Base-by-base conservation (phyloP, 2,888 invertebrate genomes). In the Bellardia bayeri region DNA sequence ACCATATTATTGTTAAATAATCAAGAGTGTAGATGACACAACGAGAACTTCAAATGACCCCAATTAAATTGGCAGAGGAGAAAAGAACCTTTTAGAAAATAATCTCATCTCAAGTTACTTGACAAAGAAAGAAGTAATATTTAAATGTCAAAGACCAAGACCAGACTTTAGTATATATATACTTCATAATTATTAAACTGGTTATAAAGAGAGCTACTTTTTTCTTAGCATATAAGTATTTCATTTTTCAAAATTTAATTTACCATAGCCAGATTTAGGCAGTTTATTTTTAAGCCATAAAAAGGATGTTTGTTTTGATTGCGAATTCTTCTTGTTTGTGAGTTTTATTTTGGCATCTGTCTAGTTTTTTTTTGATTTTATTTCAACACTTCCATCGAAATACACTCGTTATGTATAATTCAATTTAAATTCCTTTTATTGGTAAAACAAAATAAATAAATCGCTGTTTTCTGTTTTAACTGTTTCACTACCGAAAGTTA, bases 351-450 rank as follows among this genome's bases (percentile, higher is more conserved):
- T 81, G 85, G 85, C 81, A 85, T 71, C 30, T 63, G 40, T 64
- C 9, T 40, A 49, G 37, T 56, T 75, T 81, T 40, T 40, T 71
- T 75, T 40, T 4, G 9, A 69, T 66, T 56, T 80, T 54, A 63
- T 69, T 78, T 72, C 71, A 66, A 68, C 72, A 82, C 76, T 58
- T 78, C 40, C 40, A 58, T 54, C 2, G 54, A 37, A 37, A 81
- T 45, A 81, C 68, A 11, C 14, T 51, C 2, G 78, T 63, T 76
- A 74, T 61, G 64, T 82, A 66, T 78, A 72, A 82, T 82, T 82
- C 82, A 86, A 86, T 86, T 86, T 78, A 72, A 82, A 86, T 82
- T 78, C 66, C 51, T 68, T 78, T 78, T 74, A 74, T 75, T 49
- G 66, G 45, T 37, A n/a, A 45, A 42, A 63, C 64, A 45, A 66